Base-by-base conservation (phyloP, 2,888 invertebrate species). In the Tenthredo amoena region DNA sequence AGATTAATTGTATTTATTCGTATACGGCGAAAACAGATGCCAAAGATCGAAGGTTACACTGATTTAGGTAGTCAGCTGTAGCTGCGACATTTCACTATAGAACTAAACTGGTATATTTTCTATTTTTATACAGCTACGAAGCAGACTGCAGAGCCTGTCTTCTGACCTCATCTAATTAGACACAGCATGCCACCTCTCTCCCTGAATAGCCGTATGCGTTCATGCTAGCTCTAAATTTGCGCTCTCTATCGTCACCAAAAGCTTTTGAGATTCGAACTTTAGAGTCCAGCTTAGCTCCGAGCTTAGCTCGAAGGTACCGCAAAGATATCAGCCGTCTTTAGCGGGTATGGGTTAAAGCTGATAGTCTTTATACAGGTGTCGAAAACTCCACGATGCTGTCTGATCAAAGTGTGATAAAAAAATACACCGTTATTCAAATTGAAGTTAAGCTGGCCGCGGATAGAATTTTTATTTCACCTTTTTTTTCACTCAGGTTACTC, bases 101-200 rank as follows among this genome's bases (percentile, higher is more conserved):
- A 62, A 62, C 37, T 37, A 55, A 77, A 74, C 34, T 77, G 77
- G 58, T 81, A 50, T 62, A 62, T 62, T 81, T 81, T 40, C 81
- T 81, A 62, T 81, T 81, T 62, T 58, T 62, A 40, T 21, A 81
- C 81, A 40, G 81, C 58, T 40, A 6, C 9, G 40, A 40, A 62
- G n/a, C 21, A 26, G 26, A 26, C 21, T 37, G 26, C 26, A 26
- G 26, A 40, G 58, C 58, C 31, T 81, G 58, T 81, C 62, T 81
- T 40, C 81, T 40, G 81, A 58, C 81, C 81, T 81, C 62, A 81
- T 81, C 81, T 81, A 81, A 81, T 81, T 81, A 81, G 81, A 81
- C 58, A 81, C 40, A 37, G 81, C 81, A 26, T 81, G 47, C 58
- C 62, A 62, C 58, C 58, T 40, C 37, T 81, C 81, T 81, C 50